phyloP scores from a whole-genome alignment of 2,797 vertebrate species.

The Neosalanx taihuensis region DNA sequence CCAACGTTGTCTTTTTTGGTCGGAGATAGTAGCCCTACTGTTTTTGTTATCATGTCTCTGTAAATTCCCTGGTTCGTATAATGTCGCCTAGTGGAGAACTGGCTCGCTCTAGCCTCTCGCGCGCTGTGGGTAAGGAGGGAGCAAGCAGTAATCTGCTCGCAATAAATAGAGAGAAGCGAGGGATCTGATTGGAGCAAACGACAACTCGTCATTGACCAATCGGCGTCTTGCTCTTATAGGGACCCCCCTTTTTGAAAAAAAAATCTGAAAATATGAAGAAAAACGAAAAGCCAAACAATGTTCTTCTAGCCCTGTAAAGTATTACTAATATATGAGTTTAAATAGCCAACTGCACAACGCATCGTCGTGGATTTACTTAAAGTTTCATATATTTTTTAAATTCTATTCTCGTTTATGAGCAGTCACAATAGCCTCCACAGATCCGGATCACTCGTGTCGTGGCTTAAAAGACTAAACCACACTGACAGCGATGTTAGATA shows the following conservation, averaged over 20 bases:
- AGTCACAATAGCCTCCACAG: background rate
- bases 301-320: slow-evolving; percentile 59
- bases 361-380: background rate
- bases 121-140: slow-evolving; percentile 95
- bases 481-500: slow-evolving; percentile 13
- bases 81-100: slow-evolving; percentile 61
- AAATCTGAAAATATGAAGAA: slow-evolving; percentile 49
- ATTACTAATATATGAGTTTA: slow-evolving; percentile 51
- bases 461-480: slow-evolving; percentile 6
- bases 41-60: slow-evolving; percentile 58
- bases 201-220: slow-evolving; percentile 97
- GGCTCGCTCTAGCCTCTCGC: slow-evolving; percentile 79
- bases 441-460: background rate
- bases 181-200: slow-evolving; percentile 87
- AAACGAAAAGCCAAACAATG: slow-evolving; percentile 67
- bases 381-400: background rate
- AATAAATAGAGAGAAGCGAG: slow-evolving; percentile 93
- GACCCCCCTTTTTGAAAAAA: slow-evolving; percentile 78
- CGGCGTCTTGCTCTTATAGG: slow-evolving; percentile 81
- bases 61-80: slow-evolving; percentile 57
- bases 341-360: slow-evolving; percentile 24
- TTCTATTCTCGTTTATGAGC: background rate
- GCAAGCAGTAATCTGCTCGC: slow-evolving; percentile 91
- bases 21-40: slow-evolving; percentile 41
- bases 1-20: slow-evolving; percentile 50